Evolutionary conservation across 1,140 invertebrate genomes (phyloP).

Genomic region (Ceratina australensis): DNA sequence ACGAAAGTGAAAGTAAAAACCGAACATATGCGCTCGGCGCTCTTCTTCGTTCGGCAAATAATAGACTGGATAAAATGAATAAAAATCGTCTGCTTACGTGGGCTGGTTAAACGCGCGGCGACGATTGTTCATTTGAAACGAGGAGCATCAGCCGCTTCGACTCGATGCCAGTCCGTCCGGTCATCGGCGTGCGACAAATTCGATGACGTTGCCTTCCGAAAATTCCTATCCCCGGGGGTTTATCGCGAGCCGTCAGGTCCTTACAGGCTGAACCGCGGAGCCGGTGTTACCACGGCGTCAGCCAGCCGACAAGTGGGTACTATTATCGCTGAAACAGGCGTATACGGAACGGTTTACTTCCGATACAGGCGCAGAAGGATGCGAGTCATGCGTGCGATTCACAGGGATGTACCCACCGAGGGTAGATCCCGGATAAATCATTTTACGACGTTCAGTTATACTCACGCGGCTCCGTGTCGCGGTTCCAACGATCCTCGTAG

Average conservation of each 20-base stretch:
- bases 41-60: no score
- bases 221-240: no score
- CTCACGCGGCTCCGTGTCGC: no score
- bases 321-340: constrained; percentile 49
- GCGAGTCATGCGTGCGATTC: constrained; percentile 42
- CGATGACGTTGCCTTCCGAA: background rate
- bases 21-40: no score
- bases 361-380: constrained; percentile 45
- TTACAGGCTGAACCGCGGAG: background rate
- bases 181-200: no score
- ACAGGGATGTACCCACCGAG: constrained; percentile 50
- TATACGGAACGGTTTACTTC: constrained; percentile 32
- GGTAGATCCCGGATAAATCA: no score
- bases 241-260: background rate
- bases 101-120: background rate
- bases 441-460: no score
- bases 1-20: no score
- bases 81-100: constrained; percentile 9
- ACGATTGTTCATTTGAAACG: background rate
- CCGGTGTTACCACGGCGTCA: constrained; percentile 25
- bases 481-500: no score
- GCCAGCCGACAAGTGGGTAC: constrained; percentile 53
- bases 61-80: no score
- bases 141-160: background rate
- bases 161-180: background rate